Conservation (phyloP, 2,888 invertebrate species). For the Nomada lathburiana region DNA sequence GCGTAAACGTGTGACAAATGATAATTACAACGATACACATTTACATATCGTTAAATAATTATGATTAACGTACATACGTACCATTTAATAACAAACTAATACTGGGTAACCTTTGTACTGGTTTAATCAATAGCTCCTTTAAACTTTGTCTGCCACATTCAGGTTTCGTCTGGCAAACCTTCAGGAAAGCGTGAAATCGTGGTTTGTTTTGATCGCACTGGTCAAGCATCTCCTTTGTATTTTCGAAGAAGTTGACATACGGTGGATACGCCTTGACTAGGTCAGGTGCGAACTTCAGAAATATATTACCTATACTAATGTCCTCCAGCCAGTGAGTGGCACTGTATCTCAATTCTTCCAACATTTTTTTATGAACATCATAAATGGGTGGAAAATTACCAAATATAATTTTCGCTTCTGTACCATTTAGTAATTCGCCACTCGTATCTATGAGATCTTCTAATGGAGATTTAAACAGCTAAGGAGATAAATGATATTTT, state of each 20-base stretch:
- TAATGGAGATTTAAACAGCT: conserved; percentile 97
- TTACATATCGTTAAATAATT: conserved; percentile 21
- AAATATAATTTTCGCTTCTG: conserved; percentile 97
- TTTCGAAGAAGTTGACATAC: conserved; percentile 99
- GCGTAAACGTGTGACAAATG: neutral
- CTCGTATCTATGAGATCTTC: conserved; percentile 91
- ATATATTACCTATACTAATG: conserved; percentile 93
- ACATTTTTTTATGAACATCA: conserved; percentile 94
- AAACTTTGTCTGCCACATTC: conserved; percentile 98
- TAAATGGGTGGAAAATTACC: conserved; percentile 97
- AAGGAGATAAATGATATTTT: conserved; percentile 72
- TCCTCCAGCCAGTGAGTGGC: conserved; percentile 95
- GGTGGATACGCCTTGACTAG: conserved; percentile 98
- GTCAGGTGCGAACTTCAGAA: conserved; percentile 94
- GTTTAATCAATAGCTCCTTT: conserved; percentile 98
- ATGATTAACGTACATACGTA: conserved; percentile 83
- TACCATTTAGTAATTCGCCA: conserved; percentile 92
- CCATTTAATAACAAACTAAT: conserved; percentile 97
- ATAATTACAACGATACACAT: conserved; percentile 7
- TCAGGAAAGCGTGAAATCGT: conserved; percentile 98
- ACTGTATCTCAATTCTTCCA: conserved; percentile 86
- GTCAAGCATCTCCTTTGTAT: conserved; percentile 96
- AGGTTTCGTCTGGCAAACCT: conserved; percentile 96
- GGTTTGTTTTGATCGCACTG: conserved; percentile 97
- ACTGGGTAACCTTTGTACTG: conserved; percentile 98